These are phyloP conservation scores for Psephotus haematonotus DNA, from an alignment of 2,113 vertebrate species.

Conservation along the genomic window DNA sequence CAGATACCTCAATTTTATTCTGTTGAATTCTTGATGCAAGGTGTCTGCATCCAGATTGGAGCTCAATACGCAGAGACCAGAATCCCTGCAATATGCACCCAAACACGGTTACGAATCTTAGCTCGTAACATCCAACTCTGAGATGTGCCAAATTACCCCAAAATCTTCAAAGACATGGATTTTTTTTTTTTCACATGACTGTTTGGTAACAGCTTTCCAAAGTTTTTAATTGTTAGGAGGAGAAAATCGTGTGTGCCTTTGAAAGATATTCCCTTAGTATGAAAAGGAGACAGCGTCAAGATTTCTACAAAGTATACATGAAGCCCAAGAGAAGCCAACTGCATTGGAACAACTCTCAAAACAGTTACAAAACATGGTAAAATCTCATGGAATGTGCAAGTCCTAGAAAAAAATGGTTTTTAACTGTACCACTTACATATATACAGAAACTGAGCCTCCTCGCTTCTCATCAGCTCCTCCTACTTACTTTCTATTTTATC, in stretches of 20 bases:
- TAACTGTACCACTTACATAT: not conserved
- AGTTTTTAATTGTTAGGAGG: not conserved
- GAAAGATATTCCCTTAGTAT: not conserved
- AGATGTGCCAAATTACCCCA: not conserved
- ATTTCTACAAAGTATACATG: not conserved
- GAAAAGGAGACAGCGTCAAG: not conserved
- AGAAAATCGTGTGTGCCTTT: not conserved
- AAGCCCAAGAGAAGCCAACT: not conserved
- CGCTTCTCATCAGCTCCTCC: not conserved
- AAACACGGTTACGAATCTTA: not conserved
- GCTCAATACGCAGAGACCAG: not conserved
- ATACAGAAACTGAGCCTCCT: conserved; percentile 19
- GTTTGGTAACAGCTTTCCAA: not conserved
- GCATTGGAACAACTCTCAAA: not conserved
- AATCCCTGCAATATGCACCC: not conserved
- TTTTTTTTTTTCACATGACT: not conserved
- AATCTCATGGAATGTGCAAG: conserved; percentile 18
- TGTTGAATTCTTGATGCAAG: not conserved
- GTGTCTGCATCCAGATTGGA: not conserved
- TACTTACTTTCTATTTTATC: not conserved
- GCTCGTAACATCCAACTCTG: not conserved
- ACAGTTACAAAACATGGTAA: not conserved
- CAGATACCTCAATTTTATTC: not conserved
- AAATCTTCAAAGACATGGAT: not conserved
- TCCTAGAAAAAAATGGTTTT: conserved; percentile 3